Evolutionary conservation across 2,113 vertebrate genomes (phyloP), one percentile per base, ranked within the genome.

Genomic region (Dipodomys spectabilis): DNA sequence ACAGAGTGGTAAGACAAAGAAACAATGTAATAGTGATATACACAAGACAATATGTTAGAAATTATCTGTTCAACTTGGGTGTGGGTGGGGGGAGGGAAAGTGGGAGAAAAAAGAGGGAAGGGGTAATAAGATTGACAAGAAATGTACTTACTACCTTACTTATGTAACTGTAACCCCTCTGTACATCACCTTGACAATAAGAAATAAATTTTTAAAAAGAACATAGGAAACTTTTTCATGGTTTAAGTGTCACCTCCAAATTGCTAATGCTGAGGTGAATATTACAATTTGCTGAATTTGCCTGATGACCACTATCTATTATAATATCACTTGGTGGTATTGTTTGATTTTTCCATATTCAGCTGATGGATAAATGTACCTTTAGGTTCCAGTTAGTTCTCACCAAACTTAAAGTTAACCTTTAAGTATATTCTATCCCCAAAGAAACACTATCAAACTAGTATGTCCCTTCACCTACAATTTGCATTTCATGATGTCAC

Each of bases 221-320:
- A 73, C 90, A 19, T 35, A 77, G 84, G 27, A 23, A 72, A 53
- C 7, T 78, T 68, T 16, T 49, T 28, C 74, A 44, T 35, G 25
- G 39, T 75, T 86, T 87, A 57, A 95, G 25, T 49, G 27, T 73
- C 72, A 82, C 57, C 82, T 86, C 30, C 30, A 88, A 35, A 85
- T 49, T 74, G 22, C 18, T 45, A 71, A 13, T 45, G 22, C 64
- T 85, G 18, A 67, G 7, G 30, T 82, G 39, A 83, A 77, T 65
- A 86, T 67, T 49, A 77, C 28, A 18, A 49, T 67, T 57, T 35
- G n/a, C 62, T 86, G 80, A 65, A 71, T 62, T 75, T 72, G 5
- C 32, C 32, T 74, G 62, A 89, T 72, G 57, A 22, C 44, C 90
- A 86, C 10, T 84, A 9, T 32, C 72, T 84, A 5, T 65, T 81